Conservation (phyloP, 1,140 invertebrate species). For the Pantala flavescens region DNA sequence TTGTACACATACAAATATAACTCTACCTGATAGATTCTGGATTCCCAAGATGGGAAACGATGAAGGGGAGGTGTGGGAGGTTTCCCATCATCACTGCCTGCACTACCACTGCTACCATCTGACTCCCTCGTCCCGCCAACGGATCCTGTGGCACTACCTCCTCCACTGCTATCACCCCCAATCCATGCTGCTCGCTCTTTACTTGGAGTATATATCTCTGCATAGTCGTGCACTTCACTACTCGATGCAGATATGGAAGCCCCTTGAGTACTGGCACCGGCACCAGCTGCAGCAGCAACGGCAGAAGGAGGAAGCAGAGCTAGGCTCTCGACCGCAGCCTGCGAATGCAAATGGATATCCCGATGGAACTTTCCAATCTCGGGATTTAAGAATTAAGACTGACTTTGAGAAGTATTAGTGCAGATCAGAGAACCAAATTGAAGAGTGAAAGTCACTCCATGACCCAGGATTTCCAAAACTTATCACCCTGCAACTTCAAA, state of each 20-base stretch:
- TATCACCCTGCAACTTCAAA: too few relatives aligned
- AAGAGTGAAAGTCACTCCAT: too few relatives aligned
- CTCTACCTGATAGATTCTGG: slow-evolving; percentile 76
- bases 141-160: not conserved
- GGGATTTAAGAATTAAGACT: too few relatives aligned
- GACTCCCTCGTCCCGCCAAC: slow-evolving; percentile 8
- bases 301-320: slow-evolving; percentile 29
- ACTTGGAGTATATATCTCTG: slow-evolving; percentile 87
- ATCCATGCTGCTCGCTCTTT: slow-evolving; percentile 54
- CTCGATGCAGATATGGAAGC: slow-evolving; percentile 37
- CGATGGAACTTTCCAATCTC: too few relatives aligned
- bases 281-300: slow-evolving; percentile 22
- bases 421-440: too few relatives aligned
- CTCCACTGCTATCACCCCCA: slow-evolving; percentile 13
- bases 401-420: too few relatives aligned
- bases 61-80: slow-evolving; percentile 84
- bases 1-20: not conserved
- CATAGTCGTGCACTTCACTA: slow-evolving; percentile 65
- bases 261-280: slow-evolving; percentile 32
- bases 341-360: slow-evolving; percentile 30
- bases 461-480: too few relatives aligned
- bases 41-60: slow-evolving; percentile 83
- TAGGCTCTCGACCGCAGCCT: slow-evolving; percentile 43
- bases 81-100: slow-evolving; percentile 31
- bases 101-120: slow-evolving; percentile 16